phyloP scores from a whole-genome alignment of 2,797 vertebrate genomes.

The Denticeps clupeoides region DNA sequence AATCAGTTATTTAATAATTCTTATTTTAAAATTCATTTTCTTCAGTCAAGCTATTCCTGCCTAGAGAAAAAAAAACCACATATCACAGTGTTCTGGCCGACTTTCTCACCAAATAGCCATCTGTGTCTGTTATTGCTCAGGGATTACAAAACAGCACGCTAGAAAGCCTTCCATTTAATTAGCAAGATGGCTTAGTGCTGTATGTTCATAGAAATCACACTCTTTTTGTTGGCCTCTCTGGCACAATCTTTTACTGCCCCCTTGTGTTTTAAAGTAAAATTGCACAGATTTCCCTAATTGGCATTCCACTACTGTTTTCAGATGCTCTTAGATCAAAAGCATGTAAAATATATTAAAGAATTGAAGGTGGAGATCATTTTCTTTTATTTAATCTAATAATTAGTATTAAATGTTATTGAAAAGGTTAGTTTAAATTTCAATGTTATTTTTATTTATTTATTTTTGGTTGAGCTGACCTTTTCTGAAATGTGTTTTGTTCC shows the following conservation, averaged over 20 bases:
- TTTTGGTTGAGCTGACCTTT: too few relatives aligned
- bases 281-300: too few relatives aligned
- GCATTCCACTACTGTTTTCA: too few relatives aligned
- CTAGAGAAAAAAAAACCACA: conserved; percentile 1
- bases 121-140: conserved; percentile 30
- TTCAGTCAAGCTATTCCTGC: conserved; percentile 11
- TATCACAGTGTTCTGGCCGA: conserved; percentile 38
- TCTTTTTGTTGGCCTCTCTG: not conserved
- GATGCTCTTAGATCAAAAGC: too few relatives aligned
- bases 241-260: conserved; percentile 34
- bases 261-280: conserved; percentile 34
- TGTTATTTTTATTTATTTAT: too few relatives aligned
- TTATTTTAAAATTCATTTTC: too few relatives aligned
- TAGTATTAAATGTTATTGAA: too few relatives aligned
- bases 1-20: too few relatives aligned
- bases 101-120: conserved; percentile 43
- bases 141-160: conserved; percentile 35
- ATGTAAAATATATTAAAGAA: too few relatives aligned
- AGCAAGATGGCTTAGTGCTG: conserved; percentile 33
- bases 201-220: conserved; percentile 25
- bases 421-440: too few relatives aligned
- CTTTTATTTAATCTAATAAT: too few relatives aligned
- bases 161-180: conserved; percentile 51
- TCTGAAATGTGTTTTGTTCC: not conserved
- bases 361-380: too few relatives aligned